phyloP scores from a whole-genome alignment of 2,888 invertebrate species.

The Ernsta delagoae region DNA sequence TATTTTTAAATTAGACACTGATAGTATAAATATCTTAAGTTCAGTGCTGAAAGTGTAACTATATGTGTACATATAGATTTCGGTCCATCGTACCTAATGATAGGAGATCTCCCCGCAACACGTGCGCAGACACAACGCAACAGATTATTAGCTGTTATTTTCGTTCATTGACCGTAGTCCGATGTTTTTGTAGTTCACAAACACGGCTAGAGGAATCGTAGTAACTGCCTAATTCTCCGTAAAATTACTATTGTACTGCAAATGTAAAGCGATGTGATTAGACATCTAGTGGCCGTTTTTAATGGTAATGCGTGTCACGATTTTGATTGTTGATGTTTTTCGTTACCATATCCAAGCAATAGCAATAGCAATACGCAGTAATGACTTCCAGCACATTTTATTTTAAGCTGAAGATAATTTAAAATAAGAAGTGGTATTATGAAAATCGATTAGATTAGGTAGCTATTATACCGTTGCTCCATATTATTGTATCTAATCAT shows the following conservation, averaged over 20 bases:
- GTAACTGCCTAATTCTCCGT: slow-evolving; percentile 48
- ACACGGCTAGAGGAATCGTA: slow-evolving; percentile 27
- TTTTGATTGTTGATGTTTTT: slow-evolving; percentile 7
- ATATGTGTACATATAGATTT: no score
- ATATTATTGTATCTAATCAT: no score
- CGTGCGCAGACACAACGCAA: slow-evolving; percentile 46
- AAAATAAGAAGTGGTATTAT: neutral
- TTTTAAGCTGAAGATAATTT: neutral
- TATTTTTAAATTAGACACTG: slow-evolving; percentile 6
- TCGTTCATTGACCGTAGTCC: slow-evolving; percentile 70
- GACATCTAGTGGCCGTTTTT: slow-evolving; percentile 6
- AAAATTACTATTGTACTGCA: slow-evolving; percentile 38
- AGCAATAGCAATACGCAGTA: neutral
- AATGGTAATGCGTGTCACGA: neutral
- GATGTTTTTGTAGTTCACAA: slow-evolving; percentile 60
- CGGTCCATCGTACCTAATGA: slow-evolving; percentile 17
- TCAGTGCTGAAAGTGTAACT: neutral
- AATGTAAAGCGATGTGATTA: slow-evolving; percentile 23
- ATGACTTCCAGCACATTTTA: neutral
- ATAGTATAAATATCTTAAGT: neutral
- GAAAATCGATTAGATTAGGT: no score
- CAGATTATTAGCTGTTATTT: slow-evolving; percentile 56
- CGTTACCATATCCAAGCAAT: neutral
- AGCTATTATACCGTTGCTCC: no score
- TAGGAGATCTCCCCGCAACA: slow-evolving; percentile 46